phyloP scores from a whole-genome alignment of 1,140 invertebrate species.

The Calephelis nemesis region DNA sequence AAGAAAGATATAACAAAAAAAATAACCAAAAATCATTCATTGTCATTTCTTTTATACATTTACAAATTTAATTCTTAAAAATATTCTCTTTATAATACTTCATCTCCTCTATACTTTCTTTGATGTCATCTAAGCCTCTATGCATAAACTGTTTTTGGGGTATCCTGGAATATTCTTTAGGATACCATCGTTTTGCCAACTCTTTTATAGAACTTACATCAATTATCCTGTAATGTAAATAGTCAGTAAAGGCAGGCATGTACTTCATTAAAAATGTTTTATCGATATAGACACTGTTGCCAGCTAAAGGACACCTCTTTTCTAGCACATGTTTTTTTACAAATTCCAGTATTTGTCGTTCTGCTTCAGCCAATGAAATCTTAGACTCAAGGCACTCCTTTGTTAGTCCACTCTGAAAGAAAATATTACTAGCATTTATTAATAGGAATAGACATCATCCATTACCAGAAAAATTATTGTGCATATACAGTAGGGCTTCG shows the following conservation, averaged over 20 bases:
- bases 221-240: conserved; percentile 95
- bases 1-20: too few relatives aligned
- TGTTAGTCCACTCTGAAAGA: conserved; percentile 87
- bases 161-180: conserved; percentile 75
- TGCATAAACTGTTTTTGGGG: conserved; percentile 86
- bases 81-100: conserved; percentile 82
- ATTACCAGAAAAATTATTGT: too few relatives aligned
- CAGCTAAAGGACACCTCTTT: conserved; percentile 88
- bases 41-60: too few relatives aligned
- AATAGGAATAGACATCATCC: not conserved
- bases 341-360: conserved; percentile 87
- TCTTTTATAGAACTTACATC: conserved; percentile 96
- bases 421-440: conserved; percentile 23
- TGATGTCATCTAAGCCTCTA: conserved; percentile 90
- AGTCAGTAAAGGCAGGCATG: conserved; percentile 87
- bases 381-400: conserved; percentile 85
- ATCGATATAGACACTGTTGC: conserved; percentile 95
- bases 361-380: conserved; percentile 83
- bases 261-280: conserved; percentile 87
- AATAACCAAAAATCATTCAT: too few relatives aligned
- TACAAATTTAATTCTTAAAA: conserved; percentile 36
- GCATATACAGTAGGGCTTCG: too few relatives aligned
- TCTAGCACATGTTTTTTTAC: conserved; percentile 84
- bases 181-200: conserved; percentile 88
- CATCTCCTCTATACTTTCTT: conserved; percentile 92